Percentiles rank a stretch among this genome's conserved stretches.
These are phyloP conservation scores for Agrochola lota DNA, from an alignment of 2,888 invertebrate species.

Conservation along the genomic window DNA sequence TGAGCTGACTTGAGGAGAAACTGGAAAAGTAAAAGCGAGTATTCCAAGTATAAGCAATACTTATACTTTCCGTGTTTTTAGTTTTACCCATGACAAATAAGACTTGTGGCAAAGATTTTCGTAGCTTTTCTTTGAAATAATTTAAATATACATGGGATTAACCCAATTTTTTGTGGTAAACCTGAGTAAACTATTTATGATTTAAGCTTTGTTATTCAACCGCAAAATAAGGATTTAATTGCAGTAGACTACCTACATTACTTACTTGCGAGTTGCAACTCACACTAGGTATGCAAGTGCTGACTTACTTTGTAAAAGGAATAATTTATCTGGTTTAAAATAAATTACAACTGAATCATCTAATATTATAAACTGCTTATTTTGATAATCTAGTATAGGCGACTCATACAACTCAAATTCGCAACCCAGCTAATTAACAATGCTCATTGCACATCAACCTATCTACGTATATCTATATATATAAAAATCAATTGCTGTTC, in stretches of 20 bases:
- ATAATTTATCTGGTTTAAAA: too few species aligned
- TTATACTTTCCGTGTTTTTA: constrained; percentile 37
- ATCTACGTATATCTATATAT: too few species aligned
- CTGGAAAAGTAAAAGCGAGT: constrained; percentile 41
- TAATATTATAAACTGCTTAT: neutral
- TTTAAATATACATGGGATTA: constrained; percentile 25
- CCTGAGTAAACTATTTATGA: constrained; percentile 1
- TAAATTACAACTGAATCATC: neutral
- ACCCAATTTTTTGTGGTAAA: constrained; percentile 16
- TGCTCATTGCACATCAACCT: neutral
- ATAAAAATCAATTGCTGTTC: too few species aligned
- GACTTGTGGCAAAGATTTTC: neutral
- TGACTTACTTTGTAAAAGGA: neutral
- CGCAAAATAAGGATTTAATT: constrained; percentile 5
- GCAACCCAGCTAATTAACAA: constrained; percentile 4
- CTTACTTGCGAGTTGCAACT: neutral
- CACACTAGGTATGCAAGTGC: neutral
- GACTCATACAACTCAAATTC: neutral
- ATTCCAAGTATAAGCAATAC: constrained; percentile 11
- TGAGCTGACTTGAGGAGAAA: constrained; percentile 12
- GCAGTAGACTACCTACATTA: neutral
- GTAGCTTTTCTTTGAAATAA: constrained; percentile 23
- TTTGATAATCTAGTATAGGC: neutral
- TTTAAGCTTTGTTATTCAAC: constrained; percentile 15
- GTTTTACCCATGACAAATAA: constrained; percentile 33